Evolutionary conservation across 1,140 invertebrate species (phyloP), one percentile per base, ranked within the genome.

Genomic region (Mactra quadrangularis): DNA sequence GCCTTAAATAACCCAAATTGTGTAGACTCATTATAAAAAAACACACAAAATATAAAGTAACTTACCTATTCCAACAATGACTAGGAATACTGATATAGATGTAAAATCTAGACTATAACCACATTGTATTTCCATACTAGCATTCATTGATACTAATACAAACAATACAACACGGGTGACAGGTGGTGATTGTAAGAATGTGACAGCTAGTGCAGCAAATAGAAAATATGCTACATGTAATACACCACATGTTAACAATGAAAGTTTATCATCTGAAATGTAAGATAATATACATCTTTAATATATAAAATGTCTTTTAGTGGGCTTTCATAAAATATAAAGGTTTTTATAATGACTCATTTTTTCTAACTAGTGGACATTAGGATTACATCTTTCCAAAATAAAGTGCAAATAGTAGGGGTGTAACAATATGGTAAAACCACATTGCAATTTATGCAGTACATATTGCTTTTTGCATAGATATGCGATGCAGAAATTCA

Each of bases 221-320:
- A 93, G 84, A 70, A 93, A 91, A 82, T 92, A 93, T 19, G 82
- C 87, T 22, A 89, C 52, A 82, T 93, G 92, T 4, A 91, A 85
- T 4, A 89, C 77, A 59, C 89, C 89, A 55, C 84, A 88, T 35
- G 87, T 89, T 33, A 92, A 62, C 31, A 89, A 74, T 0, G 85
- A 82, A 41, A 93, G 70, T 55, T 90, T 90, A 64, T 89, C 85
- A 70, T 90, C 91, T 92, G 85, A 27, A 74, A 64, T 47, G 35
- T 25, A 55, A 82, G 71, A 45, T 45, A 60, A 57, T 41, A 17
- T 41, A 64, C 9, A 11, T 57, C 6, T 57, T 13, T 22, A n/a
- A n/a, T n/a, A n/a, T n/a, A n/a, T n/a, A n/a, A n/a, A n/a, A n/a
- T n/a, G n/a, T n/a, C n/a, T n/a, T n/a, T n/a, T n/a, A n/a, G n/a